Evolutionary conservation across 2,113 vertebrate genomes (phyloP), one percentile per base, ranked within the genome.

Genomic region (Menura novaehollandiae): DNA sequence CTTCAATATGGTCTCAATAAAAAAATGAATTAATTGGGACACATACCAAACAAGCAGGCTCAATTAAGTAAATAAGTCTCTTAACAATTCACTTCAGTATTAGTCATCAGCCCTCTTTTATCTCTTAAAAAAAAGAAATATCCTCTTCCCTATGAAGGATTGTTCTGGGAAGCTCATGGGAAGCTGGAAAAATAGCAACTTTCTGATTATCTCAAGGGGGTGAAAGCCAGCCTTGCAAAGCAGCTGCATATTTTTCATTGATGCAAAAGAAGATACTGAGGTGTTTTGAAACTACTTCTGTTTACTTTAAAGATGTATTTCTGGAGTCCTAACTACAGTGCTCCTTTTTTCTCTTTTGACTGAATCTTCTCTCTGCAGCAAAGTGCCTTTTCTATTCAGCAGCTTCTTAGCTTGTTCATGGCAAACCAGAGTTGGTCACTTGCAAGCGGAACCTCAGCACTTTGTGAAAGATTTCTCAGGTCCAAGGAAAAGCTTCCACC

Each of bases 1-100:
- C 95, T 97, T 97, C 82, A 91, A 86, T 78, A 92, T 64, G 86
- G 76, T 95, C 91, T 79, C 94, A 95, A 97, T 76, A 79, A 96
- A 97, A 97, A 41, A 95, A 95, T 74, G 90, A 96, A 96, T 97
- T 95, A 97, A 98, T 69, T 95, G 91, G 85, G 89, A 94, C 92
- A 94, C 30, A 74, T 69, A 97, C 64, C 63, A 96, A 98, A 96
- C 92, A 95, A 96, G 91, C 28, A 85, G 93, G 71, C 68, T 68
- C 92, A 97, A 95, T 97, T 96, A 97, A 95, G 90, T 91, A 97
- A 97, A 91, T 95, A 93, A 67, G 60, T 84, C 88, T 93, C 79
- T 95, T 91, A 94, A 96, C 89, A 94, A 96, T 92, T 96, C 88
- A 90, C 94, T 96, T 87, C 96, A 96, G 93, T 49, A 91, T 97